Conservation (phyloP, 2,888 invertebrate species). For the Tryphoninae sp. region DNA sequence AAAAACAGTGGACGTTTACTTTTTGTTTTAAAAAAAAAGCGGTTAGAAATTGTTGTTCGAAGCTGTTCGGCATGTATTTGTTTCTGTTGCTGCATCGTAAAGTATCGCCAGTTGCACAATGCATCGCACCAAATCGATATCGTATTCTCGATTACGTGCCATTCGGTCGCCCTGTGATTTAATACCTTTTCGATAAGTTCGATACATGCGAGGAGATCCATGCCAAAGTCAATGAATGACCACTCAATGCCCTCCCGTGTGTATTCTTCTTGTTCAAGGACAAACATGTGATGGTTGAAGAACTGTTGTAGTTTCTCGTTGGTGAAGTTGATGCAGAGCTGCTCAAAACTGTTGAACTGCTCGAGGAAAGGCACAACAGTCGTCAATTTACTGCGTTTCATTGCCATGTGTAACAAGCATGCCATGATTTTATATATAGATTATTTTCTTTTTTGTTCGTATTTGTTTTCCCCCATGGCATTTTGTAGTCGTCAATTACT, state of each 20-base stretch:
- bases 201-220: conserved; percentile 97
- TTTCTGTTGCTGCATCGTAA: conserved; percentile 39
- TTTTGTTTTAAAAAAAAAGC: conserved; percentile 45
- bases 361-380: conserved; percentile 68
- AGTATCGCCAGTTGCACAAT: background rate
- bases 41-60: conserved; percentile 56
- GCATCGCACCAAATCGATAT: background rate
- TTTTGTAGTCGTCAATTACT: conserved; percentile 2
- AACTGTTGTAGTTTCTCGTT: conserved; percentile 97
- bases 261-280: conserved; percentile 96
- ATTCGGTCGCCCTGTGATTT: conserved; percentile 42
- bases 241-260: conserved; percentile 95
- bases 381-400: conserved; percentile 71
- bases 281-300: conserved; percentile 98
- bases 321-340: conserved; percentile 96
- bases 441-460: conserved; percentile 33
- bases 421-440: conserved; percentile 13
- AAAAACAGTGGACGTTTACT: conserved; percentile 75
- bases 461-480: conserved; percentile 47
- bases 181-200: conserved; percentile 96
- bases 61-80: conserved; percentile 46
- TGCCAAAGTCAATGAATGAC: conserved; percentile 96
- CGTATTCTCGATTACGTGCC: background rate
- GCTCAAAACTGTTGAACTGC: conserved; percentile 95
- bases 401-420: conserved; percentile 47